These are phyloP conservation scores for Drosophila rubida DNA, from an alignment of 2,888 invertebrate genomes.

Conservation along the genomic window DNA sequence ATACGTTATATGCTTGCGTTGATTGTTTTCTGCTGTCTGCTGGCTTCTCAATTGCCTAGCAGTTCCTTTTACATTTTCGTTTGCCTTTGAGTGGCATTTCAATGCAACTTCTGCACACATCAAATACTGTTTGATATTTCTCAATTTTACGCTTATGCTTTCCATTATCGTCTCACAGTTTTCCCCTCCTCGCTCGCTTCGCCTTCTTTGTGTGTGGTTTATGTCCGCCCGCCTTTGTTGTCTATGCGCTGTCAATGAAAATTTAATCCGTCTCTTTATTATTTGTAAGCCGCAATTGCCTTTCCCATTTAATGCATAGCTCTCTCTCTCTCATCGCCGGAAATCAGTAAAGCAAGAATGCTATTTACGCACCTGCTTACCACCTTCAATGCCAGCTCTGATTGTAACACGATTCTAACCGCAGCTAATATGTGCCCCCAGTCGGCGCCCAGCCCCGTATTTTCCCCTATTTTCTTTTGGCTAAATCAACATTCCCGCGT, in stretches of 20 bases:
- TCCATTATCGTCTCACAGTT: background rate
- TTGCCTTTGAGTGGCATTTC: background rate
- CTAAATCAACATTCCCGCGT: constrained; percentile 28
- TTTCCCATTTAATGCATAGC: background rate
- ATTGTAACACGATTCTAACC: constrained; percentile 16
- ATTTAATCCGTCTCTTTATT: background rate
- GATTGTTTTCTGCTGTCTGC: background rate
- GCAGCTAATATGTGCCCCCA: constrained; percentile 37
- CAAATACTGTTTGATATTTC: background rate
- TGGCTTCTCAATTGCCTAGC: too few species aligned
- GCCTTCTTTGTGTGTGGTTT: background rate
- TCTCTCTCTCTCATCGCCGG: background rate
- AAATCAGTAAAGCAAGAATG: background rate
- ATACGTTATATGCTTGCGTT: background rate
- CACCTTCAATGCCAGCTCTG: constrained; percentile 9
- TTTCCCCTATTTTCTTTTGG: background rate
- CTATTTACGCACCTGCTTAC: constrained; percentile 14
- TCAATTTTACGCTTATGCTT: background rate
- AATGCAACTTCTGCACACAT: background rate
- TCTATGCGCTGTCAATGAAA: background rate
- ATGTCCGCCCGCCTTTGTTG: background rate
- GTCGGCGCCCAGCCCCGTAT: too few species aligned
- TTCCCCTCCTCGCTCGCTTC: background rate
- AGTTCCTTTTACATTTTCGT: too few species aligned
- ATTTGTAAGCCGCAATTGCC: background rate